Conservation (phyloP, 2,888 invertebrate species). For the Ennomos quercinarius region DNA sequence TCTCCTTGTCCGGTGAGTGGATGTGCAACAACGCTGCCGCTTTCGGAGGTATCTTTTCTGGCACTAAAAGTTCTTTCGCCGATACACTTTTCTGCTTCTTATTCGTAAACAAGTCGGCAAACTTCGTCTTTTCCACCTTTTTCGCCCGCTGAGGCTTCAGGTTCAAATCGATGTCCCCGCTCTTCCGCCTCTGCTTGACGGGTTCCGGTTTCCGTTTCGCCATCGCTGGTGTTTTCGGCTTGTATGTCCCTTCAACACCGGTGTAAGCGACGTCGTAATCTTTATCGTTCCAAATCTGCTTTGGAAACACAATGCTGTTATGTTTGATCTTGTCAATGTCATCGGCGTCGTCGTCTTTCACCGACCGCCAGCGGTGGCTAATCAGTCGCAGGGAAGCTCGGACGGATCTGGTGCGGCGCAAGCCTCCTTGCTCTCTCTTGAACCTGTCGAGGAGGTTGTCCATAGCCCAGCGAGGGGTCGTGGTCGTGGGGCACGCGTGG, state of each 20-base stretch:
- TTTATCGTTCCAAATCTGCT: slow-evolving; percentile 75
- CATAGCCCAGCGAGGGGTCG: slow-evolving; percentile 79
- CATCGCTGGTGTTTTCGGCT: slow-evolving; percentile 78
- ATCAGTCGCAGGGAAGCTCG: slow-evolving; percentile 89
- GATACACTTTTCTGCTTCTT: slow-evolving; percentile 77
- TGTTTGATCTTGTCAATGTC: slow-evolving; percentile 67
- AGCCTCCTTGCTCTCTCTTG: slow-evolving; percentile 79
- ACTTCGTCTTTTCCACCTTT: slow-evolving; percentile 77
- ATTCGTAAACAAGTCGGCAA: slow-evolving; percentile 78
- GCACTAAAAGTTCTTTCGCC: slow-evolving; percentile 75
- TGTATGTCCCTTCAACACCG: slow-evolving; percentile 79
- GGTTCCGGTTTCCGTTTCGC: slow-evolving; percentile 71
- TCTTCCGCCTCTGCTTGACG: slow-evolving; percentile 67
- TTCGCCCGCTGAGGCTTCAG: slow-evolving; percentile 70
- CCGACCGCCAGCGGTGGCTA: slow-evolving; percentile 85
- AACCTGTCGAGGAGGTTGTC: slow-evolving; percentile 82
- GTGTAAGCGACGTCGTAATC: slow-evolving; percentile 75
- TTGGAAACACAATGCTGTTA: slow-evolving; percentile 68
- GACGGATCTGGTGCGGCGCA: slow-evolving; percentile 88
- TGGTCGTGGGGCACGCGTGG: slow-evolving; percentile 68
- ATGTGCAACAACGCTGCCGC: slow-evolving; percentile 87
- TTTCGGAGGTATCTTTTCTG: slow-evolving; percentile 85
- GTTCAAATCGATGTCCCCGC: slow-evolving; percentile 75
- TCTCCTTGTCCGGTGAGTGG: slow-evolving; percentile 73
- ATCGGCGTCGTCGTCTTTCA: slow-evolving; percentile 71